Evolutionary conservation across 2,797 vertebrate genomes (phyloP), one percentile per base, ranked within the genome.

Genomic region (Myotis planiceps): DNA sequence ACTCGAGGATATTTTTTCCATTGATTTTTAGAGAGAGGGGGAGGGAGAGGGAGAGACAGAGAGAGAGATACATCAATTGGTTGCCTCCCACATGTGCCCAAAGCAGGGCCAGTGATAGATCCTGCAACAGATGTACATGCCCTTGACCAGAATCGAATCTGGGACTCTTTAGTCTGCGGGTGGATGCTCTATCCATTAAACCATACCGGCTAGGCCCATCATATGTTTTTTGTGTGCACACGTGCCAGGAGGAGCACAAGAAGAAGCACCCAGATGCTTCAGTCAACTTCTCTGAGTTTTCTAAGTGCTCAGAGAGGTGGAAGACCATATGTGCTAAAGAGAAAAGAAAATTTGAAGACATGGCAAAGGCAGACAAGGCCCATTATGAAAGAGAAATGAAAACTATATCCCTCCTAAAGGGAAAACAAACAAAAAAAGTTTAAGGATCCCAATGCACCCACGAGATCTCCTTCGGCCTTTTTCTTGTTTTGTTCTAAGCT

Each of bases 311-410:
- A 94, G 99, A 99, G 98, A 97, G 99, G 96, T 99, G 99, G 99
- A 99, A 99, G 99, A 99, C 99, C 25, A 99, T 99, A 99, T 99
- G 99, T 79, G 98, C 99, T 78, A 99, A 99, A 98, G 99, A 99
- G 97, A 99, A 99, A 94, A 99, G 99, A 88, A 99, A 99, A 96
- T 99, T 99, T 98, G 99, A 99, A 98, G 99, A 99, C 66, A 99
- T 99, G 99, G 99, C 99, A 86, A 96, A 99, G 97, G 99, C 96
- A 84, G 99, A 99, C 98, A 99, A 99, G 97, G 98, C 99, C 96
- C 99, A 99, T 96, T 99, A 99, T 37, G 99, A 99, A 98, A 98
- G 98, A 98, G 99, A 99, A 99, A 99, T 99, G 99, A 99, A 99
- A 98, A 99, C 98, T 99, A 99, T 94, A 98, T 99, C 94, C 99